These are phyloP conservation scores for Polymixis flavicincta DNA, from an alignment of 2,888 invertebrate genomes.

Conservation along the genomic window DNA sequence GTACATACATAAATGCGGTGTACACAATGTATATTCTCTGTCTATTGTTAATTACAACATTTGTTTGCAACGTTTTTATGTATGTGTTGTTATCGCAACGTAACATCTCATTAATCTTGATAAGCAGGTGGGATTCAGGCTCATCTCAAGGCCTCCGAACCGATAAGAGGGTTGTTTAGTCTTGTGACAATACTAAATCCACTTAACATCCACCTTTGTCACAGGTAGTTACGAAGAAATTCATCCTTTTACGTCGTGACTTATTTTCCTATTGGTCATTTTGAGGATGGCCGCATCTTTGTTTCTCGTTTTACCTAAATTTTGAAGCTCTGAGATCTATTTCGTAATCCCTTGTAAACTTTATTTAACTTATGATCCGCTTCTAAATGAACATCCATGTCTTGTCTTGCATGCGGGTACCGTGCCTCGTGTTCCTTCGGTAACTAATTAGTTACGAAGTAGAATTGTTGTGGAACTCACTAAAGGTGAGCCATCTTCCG, in stretches of 20 bases:
- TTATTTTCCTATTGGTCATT: conserved; percentile 5
- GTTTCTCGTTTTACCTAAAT: conserved; percentile 1
- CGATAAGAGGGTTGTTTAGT: conserved; percentile 80
- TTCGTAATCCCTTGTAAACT: conserved; percentile 3
- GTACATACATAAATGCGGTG: conserved; percentile 6
- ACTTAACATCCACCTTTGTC: conserved; percentile 46
- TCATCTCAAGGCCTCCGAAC: conserved; percentile 81
- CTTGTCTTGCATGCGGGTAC: conserved; percentile 17
- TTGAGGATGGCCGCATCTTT: not conserved
- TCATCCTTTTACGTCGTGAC: conserved; percentile 31
- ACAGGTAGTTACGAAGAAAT: conserved; percentile 26
- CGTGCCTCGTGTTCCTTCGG: conserved; percentile 26
- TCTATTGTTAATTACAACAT: conserved; percentile 53
- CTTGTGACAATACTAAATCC: conserved; percentile 60
- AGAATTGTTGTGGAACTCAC: conserved; percentile 29
- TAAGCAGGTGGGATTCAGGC: conserved; percentile 80
- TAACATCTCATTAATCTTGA: conserved; percentile 82
- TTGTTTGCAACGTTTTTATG: conserved; percentile 51
- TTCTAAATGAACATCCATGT: conserved; percentile 14
- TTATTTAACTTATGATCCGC: conserved; percentile 24
- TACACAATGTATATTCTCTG: conserved; percentile 44
- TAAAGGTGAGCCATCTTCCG: conserved; percentile 30
- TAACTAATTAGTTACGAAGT: conserved; percentile 43
- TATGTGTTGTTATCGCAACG: conserved; percentile 65
- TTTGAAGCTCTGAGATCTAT: conserved; percentile 12